A percentile compares a stretch with the other conserved stretches of the same genome.
Conservation (phyloP, 2,113 vertebrate genomes). For the Pampusana beccarii region DNA sequence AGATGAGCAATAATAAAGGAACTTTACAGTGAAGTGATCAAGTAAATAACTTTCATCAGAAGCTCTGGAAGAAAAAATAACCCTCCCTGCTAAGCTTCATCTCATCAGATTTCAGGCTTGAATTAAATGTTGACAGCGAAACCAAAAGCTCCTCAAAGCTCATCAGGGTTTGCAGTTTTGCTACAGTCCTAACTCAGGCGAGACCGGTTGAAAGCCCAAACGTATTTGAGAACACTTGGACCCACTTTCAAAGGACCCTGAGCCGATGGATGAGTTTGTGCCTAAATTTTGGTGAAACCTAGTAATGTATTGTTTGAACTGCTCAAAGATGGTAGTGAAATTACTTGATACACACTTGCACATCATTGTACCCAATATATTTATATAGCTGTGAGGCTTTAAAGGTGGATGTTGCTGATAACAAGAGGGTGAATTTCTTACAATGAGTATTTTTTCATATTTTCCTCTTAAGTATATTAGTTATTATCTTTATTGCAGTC, state of each 20-base stretch:
- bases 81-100: not conserved
- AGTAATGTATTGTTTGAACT: not conserved
- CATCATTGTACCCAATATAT: not conserved
- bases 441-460: not conserved
- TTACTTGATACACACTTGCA: not conserved
- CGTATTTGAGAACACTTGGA: not conserved
- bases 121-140: not conserved
- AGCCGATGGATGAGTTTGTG: not conserved
- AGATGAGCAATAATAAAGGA: slow-evolving; percentile 1
- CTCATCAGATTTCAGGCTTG: slow-evolving; percentile 3
- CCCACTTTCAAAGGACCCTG: not conserved
- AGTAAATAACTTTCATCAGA: slow-evolving; percentile 26
- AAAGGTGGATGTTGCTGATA: not conserved
- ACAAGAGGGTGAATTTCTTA: fast-evolving
- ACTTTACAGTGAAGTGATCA: not conserved
- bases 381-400: not conserved
- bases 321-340: not conserved
- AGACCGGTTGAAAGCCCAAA: not conserved
- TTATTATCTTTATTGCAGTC: not conserved
- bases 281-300: not conserved
- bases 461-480: not conserved
- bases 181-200: not conserved
- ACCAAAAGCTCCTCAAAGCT: not conserved
- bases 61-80: not conserved
- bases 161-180: not conserved